phyloP scores from a whole-genome alignment of 2,888 invertebrate genomes.

The Tholera decimalis region DNA sequence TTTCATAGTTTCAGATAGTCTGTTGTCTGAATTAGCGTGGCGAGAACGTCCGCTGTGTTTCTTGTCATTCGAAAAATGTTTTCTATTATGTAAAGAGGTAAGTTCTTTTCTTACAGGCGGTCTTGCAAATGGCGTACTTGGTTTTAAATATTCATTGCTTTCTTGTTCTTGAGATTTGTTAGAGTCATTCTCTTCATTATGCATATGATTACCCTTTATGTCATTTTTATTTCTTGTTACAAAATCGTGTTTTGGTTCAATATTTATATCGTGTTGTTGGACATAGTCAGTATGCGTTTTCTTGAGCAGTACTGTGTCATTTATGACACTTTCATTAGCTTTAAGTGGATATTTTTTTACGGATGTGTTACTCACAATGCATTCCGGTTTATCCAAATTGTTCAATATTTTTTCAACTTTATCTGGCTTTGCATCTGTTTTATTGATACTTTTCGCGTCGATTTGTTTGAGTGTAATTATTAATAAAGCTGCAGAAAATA shows the following conservation, averaged over 20 bases:
- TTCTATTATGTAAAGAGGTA: not conserved
- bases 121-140: not conserved
- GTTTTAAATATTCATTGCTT: not conserved
- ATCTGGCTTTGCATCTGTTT: no score
- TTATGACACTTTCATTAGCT: not conserved
- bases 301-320: not conserved
- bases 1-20: no score
- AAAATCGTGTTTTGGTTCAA: not conserved
- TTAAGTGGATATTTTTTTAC: not conserved
- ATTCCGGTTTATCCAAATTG: not conserved
- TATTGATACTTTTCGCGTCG: not conserved
- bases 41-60: not conserved
- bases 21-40: not conserved
- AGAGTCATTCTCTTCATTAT: not conserved
- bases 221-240: not conserved
- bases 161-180: not conserved
- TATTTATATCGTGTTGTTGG: not conserved
- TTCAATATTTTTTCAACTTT: no score
- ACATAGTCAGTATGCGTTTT: not conserved
- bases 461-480: slow-evolving; percentile 1
- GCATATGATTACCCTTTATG: not conserved
- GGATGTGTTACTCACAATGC: not conserved
- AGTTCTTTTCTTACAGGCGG: not conserved
- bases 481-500: slow-evolving; percentile 12
- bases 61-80: not conserved